Conservation (phyloP, 2,797 vertebrate species). For the Esox lucius region DNA sequence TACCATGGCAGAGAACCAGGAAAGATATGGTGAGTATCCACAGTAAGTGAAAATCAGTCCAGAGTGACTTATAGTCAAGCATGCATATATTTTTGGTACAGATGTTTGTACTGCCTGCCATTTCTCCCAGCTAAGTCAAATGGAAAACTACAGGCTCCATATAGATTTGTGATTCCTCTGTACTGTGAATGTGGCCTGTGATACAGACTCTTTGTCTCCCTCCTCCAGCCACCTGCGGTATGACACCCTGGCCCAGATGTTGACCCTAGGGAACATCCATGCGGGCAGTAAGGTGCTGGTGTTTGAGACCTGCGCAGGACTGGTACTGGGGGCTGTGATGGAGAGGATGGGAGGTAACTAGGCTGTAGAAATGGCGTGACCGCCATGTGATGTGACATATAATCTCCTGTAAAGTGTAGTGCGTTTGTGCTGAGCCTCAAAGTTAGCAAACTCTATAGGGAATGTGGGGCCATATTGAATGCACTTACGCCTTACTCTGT, state of each 20-base stretch:
- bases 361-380: background rate
- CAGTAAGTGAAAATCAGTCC: background rate
- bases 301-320: slow-evolving; percentile 92
- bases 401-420: background rate
- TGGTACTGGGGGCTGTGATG: slow-evolving; percentile 92
- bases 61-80: too few relatives aligned
- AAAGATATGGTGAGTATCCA: slow-evolving; percentile 89
- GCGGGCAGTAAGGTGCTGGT: slow-evolving; percentile 94
- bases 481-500: background rate
- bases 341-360: slow-evolving; percentile 92
- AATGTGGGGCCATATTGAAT: background rate
- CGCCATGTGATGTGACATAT: background rate
- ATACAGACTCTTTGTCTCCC: background rate
- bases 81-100: too few relatives aligned
- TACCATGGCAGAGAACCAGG: slow-evolving; percentile 96
- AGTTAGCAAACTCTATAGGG: background rate
- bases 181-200: background rate
- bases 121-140: background rate
- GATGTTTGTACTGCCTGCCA: background rate
- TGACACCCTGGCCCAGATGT: slow-evolving; percentile 92
- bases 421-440: background rate
- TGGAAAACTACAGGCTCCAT: background rate
- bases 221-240: slow-evolving; percentile 87
- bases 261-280: slow-evolving; percentile 89
- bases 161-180: background rate